Evolutionary conservation across 2,113 vertebrate genomes (phyloP).

Genomic region (Perccottus glenii): DNA sequence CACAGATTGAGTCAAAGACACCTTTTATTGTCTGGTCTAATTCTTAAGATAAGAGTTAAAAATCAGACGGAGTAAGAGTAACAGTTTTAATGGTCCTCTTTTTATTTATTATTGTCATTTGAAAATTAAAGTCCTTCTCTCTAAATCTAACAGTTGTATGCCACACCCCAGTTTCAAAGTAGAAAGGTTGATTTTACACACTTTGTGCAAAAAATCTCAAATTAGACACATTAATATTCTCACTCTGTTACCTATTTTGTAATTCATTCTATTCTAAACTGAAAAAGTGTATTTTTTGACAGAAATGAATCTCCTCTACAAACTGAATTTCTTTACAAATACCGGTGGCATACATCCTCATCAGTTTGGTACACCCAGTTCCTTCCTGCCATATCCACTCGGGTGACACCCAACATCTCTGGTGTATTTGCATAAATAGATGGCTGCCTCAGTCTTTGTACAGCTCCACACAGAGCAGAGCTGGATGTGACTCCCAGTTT

Average conservation of each 20-base stretch:
- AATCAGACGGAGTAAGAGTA: too few species aligned
- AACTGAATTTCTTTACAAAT: constrained; percentile 12
- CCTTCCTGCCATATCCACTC: constrained; percentile 41
- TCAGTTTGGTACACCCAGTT: constrained; percentile 8
- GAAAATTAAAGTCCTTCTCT: too few species aligned
- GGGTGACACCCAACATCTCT: constrained; percentile 38
- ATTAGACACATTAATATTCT: constrained; percentile 26
- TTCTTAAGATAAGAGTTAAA: too few species aligned
- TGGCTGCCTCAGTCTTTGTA: constrained; percentile 37
- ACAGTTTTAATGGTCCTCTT: too few species aligned
- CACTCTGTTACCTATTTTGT: background rate
- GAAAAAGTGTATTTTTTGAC: background rate
- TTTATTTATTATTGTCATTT: too few species aligned
- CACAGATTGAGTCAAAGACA: too few species aligned
- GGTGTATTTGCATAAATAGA: constrained; percentile 66
- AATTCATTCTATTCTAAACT: background rate
- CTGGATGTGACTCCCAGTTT: constrained; percentile 52
- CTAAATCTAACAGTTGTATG: background rate
- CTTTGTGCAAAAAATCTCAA: background rate
- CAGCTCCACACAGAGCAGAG: constrained; percentile 39
- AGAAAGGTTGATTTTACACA: background rate
- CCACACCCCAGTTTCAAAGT: background rate
- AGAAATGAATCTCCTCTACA: constrained; percentile 13
- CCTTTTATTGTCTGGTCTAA: too few species aligned
- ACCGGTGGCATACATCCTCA: constrained; percentile 19